These are phyloP conservation scores for Cinclus mexicanus DNA, from an alignment of 2,113 vertebrate genomes.

Conservation along the genomic window DNA sequence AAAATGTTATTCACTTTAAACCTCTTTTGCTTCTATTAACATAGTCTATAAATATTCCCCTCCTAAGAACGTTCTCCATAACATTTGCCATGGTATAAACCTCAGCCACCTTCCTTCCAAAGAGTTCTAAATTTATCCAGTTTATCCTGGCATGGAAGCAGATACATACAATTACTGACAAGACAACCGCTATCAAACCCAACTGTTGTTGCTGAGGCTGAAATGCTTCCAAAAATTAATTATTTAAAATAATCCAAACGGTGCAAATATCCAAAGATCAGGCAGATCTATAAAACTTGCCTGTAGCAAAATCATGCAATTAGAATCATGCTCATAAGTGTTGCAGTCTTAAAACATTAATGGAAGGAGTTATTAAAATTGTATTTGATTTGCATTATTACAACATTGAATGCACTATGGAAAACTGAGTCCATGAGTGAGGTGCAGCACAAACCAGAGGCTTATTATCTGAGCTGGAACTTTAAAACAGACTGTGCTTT, in stretches of 20 bases:
- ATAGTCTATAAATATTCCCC: neutral
- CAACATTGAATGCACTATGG: slow-evolving; percentile 33
- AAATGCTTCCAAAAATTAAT: slow-evolving; percentile 63
- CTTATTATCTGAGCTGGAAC: neutral
- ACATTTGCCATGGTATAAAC: neutral
- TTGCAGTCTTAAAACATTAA: slow-evolving; percentile 69
- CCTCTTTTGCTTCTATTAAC: neutral
- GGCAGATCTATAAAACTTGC: slow-evolving; percentile 64
- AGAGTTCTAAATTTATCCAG: neutral
- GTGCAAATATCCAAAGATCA: slow-evolving; percentile 60
- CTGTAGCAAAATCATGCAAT: slow-evolving; percentile 69
- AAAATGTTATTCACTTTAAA: neutral
- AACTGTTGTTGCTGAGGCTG: slow-evolving; percentile 18
- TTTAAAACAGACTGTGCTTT: neutral
- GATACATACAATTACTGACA: neutral
- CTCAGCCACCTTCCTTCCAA: neutral
- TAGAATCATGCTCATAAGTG: slow-evolving; percentile 71
- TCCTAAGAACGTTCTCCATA: neutral
- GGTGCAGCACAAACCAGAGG: neutral
- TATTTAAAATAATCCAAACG: slow-evolving; percentile 62
- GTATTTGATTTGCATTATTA: slow-evolving; percentile 77
- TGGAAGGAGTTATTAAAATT: slow-evolving; percentile 77
- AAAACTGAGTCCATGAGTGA: neutral
- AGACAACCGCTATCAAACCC: neutral
- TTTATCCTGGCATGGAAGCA: neutral